Conservation (phyloP, 23 tunicate species). For the Ciona savignyi region DNA sequence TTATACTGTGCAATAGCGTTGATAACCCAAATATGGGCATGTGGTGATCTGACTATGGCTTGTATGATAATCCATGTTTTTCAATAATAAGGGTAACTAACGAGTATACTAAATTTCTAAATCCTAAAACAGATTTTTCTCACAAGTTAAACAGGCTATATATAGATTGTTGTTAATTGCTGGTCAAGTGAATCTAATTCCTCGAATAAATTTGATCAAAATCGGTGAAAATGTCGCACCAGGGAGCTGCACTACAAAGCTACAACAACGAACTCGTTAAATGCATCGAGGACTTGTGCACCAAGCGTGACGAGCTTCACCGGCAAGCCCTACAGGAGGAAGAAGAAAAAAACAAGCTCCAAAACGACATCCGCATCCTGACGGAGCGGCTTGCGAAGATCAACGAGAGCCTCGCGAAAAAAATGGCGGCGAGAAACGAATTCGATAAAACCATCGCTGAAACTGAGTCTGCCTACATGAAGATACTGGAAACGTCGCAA, state of each 20-base stretch:
- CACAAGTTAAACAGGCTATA: too few species aligned
- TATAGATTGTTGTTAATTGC: neutral
- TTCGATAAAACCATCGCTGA: constrained; percentile 94
- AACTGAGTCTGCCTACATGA: constrained; percentile 96
- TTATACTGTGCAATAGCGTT: too few species aligned
- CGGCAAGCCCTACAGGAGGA: constrained; percentile 75
- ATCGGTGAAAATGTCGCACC: constrained; percentile 67
- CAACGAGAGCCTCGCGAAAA: constrained; percentile 83
- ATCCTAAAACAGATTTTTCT: too few species aligned
- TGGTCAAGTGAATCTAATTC: neutral
- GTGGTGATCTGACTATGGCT: too few species aligned
- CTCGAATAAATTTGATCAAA: neutral
- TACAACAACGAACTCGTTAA: constrained; percentile 96
- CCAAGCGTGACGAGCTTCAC: constrained; percentile 89
- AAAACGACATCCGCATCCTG: constrained; percentile 67
- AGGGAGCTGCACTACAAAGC: constrained; percentile 98
- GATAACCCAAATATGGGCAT: too few species aligned
- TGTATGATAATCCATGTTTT: too few species aligned
- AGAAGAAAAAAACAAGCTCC: constrained; percentile 81
- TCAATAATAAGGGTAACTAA: too few species aligned
- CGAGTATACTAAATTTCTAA: too few species aligned
- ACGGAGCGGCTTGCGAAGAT: constrained; percentile 88
- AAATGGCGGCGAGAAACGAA: constrained; percentile 80
- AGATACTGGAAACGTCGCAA: constrained; percentile 97
- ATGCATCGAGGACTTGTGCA: constrained; percentile 93